A percentile compares a stretch with the other conserved stretches of the same genome.
phyloP scores from a whole-genome alignment of 2,113 vertebrate species.

The Muntiacus muntjak region DNA sequence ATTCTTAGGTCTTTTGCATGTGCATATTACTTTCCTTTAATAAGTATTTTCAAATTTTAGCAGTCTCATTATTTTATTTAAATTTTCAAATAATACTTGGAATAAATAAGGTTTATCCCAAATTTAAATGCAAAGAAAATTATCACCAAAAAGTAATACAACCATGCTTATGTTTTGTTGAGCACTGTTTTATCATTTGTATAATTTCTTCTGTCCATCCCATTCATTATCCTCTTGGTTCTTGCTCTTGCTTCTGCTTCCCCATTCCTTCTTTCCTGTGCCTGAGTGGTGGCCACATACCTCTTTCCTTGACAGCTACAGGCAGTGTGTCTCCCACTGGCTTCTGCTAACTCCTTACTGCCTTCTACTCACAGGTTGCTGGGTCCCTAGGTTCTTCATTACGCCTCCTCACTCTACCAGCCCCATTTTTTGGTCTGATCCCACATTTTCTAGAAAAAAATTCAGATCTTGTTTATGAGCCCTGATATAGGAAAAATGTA shows the following conservation, averaged over 20 bases:
- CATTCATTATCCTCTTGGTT: not conserved
- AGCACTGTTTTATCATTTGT: not conserved
- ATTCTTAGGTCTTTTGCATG: not conserved
- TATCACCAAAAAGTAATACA: not conserved
- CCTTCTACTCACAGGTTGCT: not conserved
- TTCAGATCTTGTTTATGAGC: not conserved
- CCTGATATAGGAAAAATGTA: not conserved
- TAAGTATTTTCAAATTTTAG: not conserved
- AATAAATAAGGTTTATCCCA: not conserved
- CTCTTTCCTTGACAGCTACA: not conserved
- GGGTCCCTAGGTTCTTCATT: no score
- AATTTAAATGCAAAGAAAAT: not conserved
- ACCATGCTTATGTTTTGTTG: not conserved
- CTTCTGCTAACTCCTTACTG: not conserved
- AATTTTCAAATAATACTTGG: not conserved
- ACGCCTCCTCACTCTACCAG: not conserved
- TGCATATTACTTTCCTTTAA: not conserved
- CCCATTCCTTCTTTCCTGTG: not conserved
- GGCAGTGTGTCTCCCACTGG: fast-evolving
- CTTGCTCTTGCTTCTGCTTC: not conserved
- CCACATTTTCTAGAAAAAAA: not conserved
- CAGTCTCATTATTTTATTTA: not conserved
- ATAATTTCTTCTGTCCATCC: not conserved
- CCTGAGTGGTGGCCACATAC: fast-evolving
- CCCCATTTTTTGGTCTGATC: not conserved